Evolutionary conservation across 2,113 vertebrate species (phyloP).

Genomic region (Donacobius atricapilla): DNA sequence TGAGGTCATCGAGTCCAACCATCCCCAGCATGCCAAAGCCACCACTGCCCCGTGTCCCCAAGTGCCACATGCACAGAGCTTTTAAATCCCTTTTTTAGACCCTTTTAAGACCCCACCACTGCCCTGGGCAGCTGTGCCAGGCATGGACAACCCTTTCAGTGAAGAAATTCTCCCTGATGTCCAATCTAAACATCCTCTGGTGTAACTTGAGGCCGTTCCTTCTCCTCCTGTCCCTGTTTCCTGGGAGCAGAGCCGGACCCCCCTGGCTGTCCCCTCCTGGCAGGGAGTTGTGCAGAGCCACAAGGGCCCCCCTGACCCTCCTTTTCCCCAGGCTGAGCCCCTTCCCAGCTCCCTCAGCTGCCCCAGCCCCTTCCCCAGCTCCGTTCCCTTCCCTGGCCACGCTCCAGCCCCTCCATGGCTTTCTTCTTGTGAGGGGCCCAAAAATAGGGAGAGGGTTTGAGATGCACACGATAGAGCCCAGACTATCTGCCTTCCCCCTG

Average conservation of each 20-base stretch:
- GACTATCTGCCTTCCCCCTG: slow-evolving; percentile 5
- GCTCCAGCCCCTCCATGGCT: neutral
- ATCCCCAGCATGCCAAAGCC: neutral
- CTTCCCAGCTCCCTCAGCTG: neutral
- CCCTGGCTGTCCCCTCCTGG: neutral
- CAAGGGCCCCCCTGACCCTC: neutral
- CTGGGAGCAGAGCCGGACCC: neutral
- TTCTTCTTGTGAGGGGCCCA: neutral
- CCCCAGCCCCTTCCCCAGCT: neutral
- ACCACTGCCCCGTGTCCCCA: rapidly evolving
- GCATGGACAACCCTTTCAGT: neutral
- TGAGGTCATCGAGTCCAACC: rapidly evolving
- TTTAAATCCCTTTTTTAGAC: neutral
- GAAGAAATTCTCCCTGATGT: neutral
- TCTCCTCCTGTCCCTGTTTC: neutral
- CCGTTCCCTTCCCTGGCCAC: neutral
- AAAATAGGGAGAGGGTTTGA: neutral
- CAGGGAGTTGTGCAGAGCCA: neutral
- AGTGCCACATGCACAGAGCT: neutral
- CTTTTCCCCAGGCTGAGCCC: neutral
- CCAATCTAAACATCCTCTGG: neutral
- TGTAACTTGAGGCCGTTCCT: rapidly evolving
- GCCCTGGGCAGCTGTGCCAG: neutral
- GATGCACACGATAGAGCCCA: neutral
- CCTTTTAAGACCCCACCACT: neutral